Evolutionary conservation across 2,888 invertebrate species (phyloP).

Genomic region (Mesorhabditis sp.): DNA sequence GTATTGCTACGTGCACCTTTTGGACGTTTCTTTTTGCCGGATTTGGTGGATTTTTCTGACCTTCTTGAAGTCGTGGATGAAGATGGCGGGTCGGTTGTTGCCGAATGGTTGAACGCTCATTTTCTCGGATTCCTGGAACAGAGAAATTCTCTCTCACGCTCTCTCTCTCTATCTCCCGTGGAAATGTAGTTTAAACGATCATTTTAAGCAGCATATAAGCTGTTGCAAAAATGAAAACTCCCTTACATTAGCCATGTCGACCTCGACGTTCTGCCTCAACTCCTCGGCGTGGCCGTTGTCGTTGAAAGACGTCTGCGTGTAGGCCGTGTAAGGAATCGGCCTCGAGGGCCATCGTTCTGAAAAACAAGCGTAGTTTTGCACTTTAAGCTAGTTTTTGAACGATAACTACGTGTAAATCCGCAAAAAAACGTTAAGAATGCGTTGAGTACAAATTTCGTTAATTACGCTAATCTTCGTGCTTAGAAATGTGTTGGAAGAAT

Average conservation of each 20-base stretch:
- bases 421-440: not conserved
- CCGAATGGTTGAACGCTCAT: slow-evolving; percentile 81
- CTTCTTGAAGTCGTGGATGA: slow-evolving; percentile 85
- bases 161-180: not conserved
- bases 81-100: slow-evolving; percentile 76
- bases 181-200: not conserved
- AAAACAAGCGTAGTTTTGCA: not conserved
- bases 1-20: no score
- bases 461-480: not conserved
- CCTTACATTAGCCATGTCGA: slow-evolving; percentile 62
- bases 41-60: slow-evolving; percentile 58
- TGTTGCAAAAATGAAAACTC: not conserved
- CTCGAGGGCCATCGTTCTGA: not conserved
- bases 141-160: not conserved
- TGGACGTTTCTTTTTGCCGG: no score
- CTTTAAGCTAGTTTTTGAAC: not conserved
- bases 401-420: not conserved
- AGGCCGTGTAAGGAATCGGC: slow-evolving; percentile 23
- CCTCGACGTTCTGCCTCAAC: slow-evolving; percentile 50
- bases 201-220: not conserved
- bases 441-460: not conserved
- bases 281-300: slow-evolving; percentile 36
- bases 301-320: slow-evolving; percentile 33
- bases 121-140: slow-evolving; percentile 69
- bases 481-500: no score